phyloP scores from a whole-genome alignment of 2,797 vertebrate genomes.

The Ataeniobius toweri region DNA sequence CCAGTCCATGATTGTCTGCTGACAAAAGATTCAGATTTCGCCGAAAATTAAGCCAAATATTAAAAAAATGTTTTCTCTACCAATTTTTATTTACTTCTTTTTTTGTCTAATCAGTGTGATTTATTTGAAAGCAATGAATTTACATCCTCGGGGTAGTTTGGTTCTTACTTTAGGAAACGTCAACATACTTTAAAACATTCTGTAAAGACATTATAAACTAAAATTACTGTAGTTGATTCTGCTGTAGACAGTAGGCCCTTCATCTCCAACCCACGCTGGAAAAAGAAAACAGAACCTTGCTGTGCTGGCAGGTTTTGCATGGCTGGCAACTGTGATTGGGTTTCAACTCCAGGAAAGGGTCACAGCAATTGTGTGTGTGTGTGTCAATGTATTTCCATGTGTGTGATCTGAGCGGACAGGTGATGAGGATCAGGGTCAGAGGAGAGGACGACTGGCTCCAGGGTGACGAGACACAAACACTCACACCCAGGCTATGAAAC shows the following conservation, averaged over 20 bases:
- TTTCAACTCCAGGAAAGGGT: constrained; percentile 71
- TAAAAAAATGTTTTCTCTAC: neutral
- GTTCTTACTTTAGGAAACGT: neutral
- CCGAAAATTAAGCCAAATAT: neutral
- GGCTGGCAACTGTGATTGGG: constrained; percentile 64
- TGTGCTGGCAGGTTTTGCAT: constrained; percentile 59
- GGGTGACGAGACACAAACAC: constrained; percentile 57
- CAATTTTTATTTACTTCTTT: too few relatives aligned
- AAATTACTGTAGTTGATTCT: constrained; percentile 28
- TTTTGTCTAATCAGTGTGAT: neutral
- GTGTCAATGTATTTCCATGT: constrained; percentile 33
- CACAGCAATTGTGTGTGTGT: constrained; percentile 57
- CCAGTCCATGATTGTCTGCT: neutral
- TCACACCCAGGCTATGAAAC: constrained; percentile 20
- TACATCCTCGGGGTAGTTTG: neutral
- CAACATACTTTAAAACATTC: neutral
- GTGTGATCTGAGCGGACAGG: constrained; percentile 78
- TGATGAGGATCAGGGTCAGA: constrained; percentile 76
- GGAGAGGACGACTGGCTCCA: constrained; percentile 67
- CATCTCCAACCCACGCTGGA: constrained; percentile 28
- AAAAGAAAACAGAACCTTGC: constrained; percentile 63
- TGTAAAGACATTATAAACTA: neutral
- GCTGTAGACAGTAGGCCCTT: constrained; percentile 37
- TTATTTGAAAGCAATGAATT: neutral
- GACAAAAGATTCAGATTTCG: neutral